Evolutionary conservation across 2,888 invertebrate genomes (phyloP).

Genomic region (Lasiommata megera): DNA sequence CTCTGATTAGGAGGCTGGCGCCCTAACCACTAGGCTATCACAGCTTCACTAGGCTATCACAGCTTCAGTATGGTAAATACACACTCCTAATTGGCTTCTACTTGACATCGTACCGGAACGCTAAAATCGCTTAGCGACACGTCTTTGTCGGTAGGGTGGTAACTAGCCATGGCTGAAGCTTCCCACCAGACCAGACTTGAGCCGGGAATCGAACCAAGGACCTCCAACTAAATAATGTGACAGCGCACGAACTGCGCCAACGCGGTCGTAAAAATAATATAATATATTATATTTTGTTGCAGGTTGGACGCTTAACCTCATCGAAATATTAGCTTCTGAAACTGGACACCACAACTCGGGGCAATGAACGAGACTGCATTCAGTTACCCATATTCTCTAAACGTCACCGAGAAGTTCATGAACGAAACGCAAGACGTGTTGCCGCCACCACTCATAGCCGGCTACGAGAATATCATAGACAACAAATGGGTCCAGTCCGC

Average conservation of each 20-base stretch:
- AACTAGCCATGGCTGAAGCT: no score
- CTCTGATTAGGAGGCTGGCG: no score
- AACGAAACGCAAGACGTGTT: constrained; percentile 38
- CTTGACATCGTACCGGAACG: no score
- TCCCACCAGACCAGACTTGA: no score
- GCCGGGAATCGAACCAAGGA: background rate
- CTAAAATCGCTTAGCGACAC: no score
- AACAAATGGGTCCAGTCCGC: constrained; percentile 85
- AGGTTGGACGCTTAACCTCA: constrained; percentile 57
- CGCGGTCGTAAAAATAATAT: constrained; percentile 42
- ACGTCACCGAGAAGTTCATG: constrained; percentile 44
- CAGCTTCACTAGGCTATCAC: no score
- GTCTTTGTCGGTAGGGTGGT: no score
- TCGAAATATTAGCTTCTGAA: constrained; percentile 50
- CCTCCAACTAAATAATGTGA: no score
- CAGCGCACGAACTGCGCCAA: no score
- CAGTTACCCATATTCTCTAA: constrained; percentile 39
- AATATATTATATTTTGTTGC: constrained; percentile 65
- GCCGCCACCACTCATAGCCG: constrained; percentile 40
- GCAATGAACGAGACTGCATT: constrained; percentile 60
- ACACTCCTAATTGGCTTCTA: no score
- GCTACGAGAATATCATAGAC: constrained; percentile 81
- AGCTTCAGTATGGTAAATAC: no score
- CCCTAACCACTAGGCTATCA: no score
- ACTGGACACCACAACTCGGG: constrained; percentile 39